These are phyloP conservation scores for Ovibos moschatus DNA, from an alignment of 2,113 vertebrate genomes.

Conservation along the genomic window DNA sequence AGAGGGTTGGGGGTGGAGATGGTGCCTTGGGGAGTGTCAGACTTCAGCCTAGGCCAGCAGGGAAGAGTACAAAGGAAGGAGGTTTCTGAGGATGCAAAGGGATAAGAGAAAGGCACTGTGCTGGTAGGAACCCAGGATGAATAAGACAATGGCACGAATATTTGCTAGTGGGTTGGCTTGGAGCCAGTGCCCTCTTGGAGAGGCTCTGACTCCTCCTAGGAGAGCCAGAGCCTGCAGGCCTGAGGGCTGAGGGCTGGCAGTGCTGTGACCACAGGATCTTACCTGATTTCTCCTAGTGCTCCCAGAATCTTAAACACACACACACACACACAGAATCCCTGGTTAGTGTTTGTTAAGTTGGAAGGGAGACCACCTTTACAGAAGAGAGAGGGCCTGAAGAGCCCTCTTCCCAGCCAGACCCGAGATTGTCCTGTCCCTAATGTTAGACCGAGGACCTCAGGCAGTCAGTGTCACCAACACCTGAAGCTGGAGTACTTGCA, in stretches of 20 bases:
- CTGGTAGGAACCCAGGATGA: neutral
- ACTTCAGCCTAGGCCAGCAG: neutral
- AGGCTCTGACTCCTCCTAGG: neutral
- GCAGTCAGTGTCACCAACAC: neutral
- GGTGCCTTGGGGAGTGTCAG: neutral
- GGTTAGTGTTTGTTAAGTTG: neutral
- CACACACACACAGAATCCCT: neutral
- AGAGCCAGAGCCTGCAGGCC: neutral
- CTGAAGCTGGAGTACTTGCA: neutral
- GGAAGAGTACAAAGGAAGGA: neutral
- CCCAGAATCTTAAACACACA: too few species aligned
- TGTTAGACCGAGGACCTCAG: neutral
- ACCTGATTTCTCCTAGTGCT: neutral
- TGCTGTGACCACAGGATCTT: neutral
- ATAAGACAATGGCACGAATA: neutral
- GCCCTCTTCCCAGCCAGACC: neutral
- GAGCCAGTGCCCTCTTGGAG: neutral
- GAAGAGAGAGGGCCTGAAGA: neutral
- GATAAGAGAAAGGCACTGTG: neutral
- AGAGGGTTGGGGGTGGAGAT: neutral
- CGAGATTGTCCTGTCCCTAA: neutral
- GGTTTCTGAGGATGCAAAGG: neutral
- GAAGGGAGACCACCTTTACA: neutral
- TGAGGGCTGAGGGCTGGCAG: neutral
- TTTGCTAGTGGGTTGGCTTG: neutral